Conservation (phyloP, 2,888 invertebrate genomes). For the Nowickia ferox region DNA sequence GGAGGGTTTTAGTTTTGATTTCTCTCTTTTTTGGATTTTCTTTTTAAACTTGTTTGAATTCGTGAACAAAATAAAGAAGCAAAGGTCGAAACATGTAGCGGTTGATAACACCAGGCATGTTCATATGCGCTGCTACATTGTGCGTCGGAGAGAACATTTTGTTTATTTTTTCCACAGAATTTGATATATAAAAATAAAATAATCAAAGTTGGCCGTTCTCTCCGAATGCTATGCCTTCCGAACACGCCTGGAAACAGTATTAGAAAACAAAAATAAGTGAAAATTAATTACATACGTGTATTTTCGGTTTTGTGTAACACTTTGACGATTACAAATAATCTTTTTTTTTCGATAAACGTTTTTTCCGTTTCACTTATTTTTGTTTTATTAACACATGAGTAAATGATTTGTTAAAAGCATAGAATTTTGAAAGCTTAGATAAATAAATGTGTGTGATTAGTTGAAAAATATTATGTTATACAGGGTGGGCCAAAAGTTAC, state of each 20-base stretch:
- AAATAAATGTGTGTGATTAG: neutral
- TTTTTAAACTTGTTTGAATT: constrained; percentile 38
- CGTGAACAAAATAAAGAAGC: constrained; percentile 21
- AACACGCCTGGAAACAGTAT: neutral
- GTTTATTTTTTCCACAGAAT: neutral
- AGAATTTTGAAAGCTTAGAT: neutral
- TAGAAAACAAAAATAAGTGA: neutral
- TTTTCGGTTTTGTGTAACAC: neutral
- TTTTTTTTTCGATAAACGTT: neutral
- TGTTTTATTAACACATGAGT: neutral
- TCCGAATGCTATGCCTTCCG: neutral
- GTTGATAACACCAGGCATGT: neutral
- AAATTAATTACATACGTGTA: neutral
- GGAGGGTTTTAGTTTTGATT: constrained; percentile 23
- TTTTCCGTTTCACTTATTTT: neutral
- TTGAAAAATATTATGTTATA: neutral
- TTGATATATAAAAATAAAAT: neutral
- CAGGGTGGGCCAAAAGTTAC: no score
- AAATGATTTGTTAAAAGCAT: neutral
- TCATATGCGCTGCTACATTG: neutral
- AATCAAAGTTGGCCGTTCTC: neutral
- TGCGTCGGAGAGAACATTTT: neutral
- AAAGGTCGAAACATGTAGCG: neutral
- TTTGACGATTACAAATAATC: neutral
- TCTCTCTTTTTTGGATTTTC: constrained; percentile 1